phyloP scores from a whole-genome alignment of 1,140 invertebrate species.

The Trypoxylus dichotomus region DNA sequence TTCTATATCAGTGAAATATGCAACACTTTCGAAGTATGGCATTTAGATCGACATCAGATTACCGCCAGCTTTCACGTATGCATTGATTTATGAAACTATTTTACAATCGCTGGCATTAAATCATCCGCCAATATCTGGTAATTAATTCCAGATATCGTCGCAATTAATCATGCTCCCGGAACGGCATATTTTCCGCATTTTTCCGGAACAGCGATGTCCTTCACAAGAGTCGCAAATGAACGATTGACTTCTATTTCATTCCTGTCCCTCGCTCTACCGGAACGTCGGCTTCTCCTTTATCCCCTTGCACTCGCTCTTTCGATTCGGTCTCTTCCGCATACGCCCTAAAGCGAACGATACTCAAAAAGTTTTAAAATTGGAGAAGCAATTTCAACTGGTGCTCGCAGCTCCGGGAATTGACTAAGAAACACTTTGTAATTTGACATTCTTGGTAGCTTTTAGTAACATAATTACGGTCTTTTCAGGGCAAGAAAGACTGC shows the following conservation, averaged over 20 bases:
- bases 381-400: conserved; percentile 22
- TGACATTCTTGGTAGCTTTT: conserved; percentile 22
- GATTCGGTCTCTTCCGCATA: background rate
- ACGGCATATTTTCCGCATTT: conserved; percentile 5
- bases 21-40: background rate
- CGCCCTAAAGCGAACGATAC: conserved; percentile 16
- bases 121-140: conserved; percentile 19
- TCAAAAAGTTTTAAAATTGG: conserved; percentile 24
- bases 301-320: background rate
- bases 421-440: conserved; percentile 26
- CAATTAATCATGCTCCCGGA: background rate
- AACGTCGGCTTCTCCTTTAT: background rate
- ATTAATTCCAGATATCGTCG: conserved; percentile 16
- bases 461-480: conserved; percentile 29
- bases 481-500: background rate
- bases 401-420: conserved; percentile 23
- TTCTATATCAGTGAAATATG: background rate
- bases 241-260: conserved; percentile 14
- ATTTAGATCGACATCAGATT: background rate
- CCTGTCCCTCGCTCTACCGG: background rate
- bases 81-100: conserved; percentile 12
- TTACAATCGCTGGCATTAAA: conserved; percentile 8
- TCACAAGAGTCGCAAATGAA: conserved; percentile 20
- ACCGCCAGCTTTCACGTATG: background rate
- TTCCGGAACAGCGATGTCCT: background rate